Evolutionary conservation across 2,888 invertebrate species (phyloP).

Genomic region (Campopleginae sp.): DNA sequence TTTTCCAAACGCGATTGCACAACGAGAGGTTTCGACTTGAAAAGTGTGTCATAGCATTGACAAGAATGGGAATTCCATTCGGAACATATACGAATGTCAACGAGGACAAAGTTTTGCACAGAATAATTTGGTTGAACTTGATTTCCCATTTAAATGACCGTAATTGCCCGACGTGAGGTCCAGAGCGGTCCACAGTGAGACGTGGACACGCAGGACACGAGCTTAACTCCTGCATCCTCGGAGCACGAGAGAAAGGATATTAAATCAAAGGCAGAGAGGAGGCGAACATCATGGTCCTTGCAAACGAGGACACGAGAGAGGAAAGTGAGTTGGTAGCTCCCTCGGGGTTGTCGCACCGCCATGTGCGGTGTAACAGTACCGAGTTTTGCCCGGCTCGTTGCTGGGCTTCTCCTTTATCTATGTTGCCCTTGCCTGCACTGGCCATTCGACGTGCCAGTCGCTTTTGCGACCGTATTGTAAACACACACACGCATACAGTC

Average conservation of each 20-base stretch:
- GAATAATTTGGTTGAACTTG: not conserved
- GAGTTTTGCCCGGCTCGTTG: conserved; percentile 5
- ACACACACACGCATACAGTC: conserved; percentile 4
- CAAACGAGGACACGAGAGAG: conserved; percentile 22
- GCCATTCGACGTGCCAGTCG: conserved; percentile 29
- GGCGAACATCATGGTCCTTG: conserved; percentile 42
- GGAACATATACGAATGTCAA: not conserved
- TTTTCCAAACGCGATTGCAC: not conserved
- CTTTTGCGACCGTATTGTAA: conserved; percentile 43
- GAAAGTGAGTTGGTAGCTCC: conserved; percentile 47
- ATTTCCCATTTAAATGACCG: not conserved
- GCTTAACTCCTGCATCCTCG: conserved; percentile 31
- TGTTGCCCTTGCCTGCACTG: conserved; percentile 35
- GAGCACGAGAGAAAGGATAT: not conserved
- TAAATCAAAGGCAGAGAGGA: conserved; percentile 12
- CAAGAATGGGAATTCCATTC: not conserved
- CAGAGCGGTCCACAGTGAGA: not conserved
- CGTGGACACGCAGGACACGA: conserved; percentile 16
- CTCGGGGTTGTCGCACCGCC: conserved; percentile 51
- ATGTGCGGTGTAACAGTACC: conserved; percentile 41
- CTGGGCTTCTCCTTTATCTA: conserved; percentile 30
- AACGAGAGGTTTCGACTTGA: not conserved
- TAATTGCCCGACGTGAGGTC: not conserved
- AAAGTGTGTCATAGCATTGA: not conserved
- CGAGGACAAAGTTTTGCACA: not conserved